phyloP scores from a whole-genome alignment of 2,888 invertebrate genomes.

The Trichopoda pennipes region DNA sequence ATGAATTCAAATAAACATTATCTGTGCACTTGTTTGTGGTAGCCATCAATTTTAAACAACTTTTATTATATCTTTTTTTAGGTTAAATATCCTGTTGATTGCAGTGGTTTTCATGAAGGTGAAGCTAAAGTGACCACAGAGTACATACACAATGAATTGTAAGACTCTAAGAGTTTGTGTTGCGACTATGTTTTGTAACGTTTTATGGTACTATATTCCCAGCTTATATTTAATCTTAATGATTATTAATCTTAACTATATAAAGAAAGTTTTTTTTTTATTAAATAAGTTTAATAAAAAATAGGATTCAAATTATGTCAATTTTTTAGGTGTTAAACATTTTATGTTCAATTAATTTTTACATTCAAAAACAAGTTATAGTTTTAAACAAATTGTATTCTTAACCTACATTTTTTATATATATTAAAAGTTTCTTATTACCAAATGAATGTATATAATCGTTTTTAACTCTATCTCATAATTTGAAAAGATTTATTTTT shows the following conservation, averaged over 20 bases:
- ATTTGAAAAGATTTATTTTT: too few species aligned
- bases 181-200: slow-evolving; percentile 7
- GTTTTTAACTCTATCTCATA: too few species aligned
- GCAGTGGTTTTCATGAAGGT: slow-evolving; percentile 90
- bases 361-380: slow-evolving; percentile 1
- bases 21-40: too few species aligned
- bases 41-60: slow-evolving; percentile 1
- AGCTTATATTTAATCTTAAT: slow-evolving; percentile 38
- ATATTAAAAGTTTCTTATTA: background rate
- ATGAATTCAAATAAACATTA: too few species aligned
- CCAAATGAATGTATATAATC: too few species aligned
- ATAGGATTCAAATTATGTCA: slow-evolving; percentile 10
- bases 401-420: slow-evolving; percentile 31
- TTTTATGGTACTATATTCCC: slow-evolving; percentile 58
- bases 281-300: slow-evolving; percentile 33
- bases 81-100: slow-evolving; percentile 85
- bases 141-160: slow-evolving; percentile 90
- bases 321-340: slow-evolving; percentile 16
- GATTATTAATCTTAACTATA: slow-evolving; percentile 23
- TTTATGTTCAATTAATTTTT: slow-evolving; percentile 27
- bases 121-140: slow-evolving; percentile 91
- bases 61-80: slow-evolving; percentile 63
- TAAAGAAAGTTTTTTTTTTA: slow-evolving; percentile 25
- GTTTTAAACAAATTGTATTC: slow-evolving; percentile 33
- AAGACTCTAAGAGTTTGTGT: slow-evolving; percentile 72